Base-by-base conservation (phyloP, 2,797 vertebrate species). In the Vireo griseus region DNA sequence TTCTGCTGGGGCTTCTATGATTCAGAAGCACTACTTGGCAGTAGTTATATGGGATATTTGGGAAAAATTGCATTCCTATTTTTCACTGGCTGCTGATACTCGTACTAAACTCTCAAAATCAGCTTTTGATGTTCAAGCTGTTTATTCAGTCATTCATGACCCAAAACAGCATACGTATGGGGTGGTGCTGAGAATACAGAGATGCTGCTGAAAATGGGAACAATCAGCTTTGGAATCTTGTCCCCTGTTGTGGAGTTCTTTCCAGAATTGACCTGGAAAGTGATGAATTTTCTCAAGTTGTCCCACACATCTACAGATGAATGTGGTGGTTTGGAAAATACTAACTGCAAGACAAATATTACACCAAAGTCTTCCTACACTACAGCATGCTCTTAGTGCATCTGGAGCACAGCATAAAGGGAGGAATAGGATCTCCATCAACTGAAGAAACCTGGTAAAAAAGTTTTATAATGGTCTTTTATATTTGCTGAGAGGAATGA, bases 151-250 rank as follows among this genome's bases (percentile, higher is more conserved):
- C 55, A 24, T 24, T 55, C 0, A 6, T 54, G 51, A 66, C 39
- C 42, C 65, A 47, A 86, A 88, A 55, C 10, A 63, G n/a, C 25
- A 1, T 45, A 21, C 0, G 0, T 10, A 2, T 19, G 26, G 51
- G 4, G 20, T 9, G 22, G 6, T 66, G 72, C 48, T 90, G 58
- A 48, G 72, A 40, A 39, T 20, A 19, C 11, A 29, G 76, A 21
- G 65, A 11, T n/a, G 2, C 16, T 63, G 3, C 39, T 75, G 85
- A 76, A 47, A 89, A 62, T 5, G 37, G 39, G 74, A 75, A 55
- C 58, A 21, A 15, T 24, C 14, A 5, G n/a, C 79, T 76, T 75
- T 5, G 1, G 25, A 39, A 44, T 37, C 52, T n/a, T 74, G 47
- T 66, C 45, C 21, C 22, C 29, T 58, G 2, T 12, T 68, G 62